Percentiles rank a stretch among this genome's conserved stretches.
These are phyloP conservation scores for Cossypha dichroa DNA, from an alignment of 2,797 vertebrate species.

Conservation along the genomic window DNA sequence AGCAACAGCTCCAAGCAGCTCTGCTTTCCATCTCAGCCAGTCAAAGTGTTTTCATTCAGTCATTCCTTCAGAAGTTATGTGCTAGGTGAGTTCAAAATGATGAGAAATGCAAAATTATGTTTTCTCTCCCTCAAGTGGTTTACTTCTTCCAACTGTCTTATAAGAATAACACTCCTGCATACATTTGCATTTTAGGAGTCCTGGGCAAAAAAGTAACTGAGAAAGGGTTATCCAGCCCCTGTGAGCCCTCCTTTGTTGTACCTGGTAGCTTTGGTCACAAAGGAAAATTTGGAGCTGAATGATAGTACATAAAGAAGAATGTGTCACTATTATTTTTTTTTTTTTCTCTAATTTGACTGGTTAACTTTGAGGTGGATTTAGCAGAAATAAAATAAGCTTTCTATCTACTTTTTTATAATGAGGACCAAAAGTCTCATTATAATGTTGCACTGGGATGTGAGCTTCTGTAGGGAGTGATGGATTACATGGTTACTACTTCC, in stretches of 20 bases:
- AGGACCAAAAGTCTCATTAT: slow-evolving; percentile 8
- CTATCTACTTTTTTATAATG: background rate
- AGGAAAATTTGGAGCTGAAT: background rate
- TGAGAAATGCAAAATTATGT: slow-evolving; percentile 17
- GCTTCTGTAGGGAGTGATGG: slow-evolving; percentile 2
- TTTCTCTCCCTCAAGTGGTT: background rate
- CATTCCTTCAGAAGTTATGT: background rate
- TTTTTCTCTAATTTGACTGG: background rate
- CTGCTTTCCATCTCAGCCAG: background rate
- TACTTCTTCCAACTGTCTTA: background rate
- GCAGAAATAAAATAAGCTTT: background rate
- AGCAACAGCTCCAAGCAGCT: background rate
- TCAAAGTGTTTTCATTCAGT: background rate
- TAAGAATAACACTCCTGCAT: background rate
- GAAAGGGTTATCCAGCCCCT: background rate
- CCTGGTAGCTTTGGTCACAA: background rate
- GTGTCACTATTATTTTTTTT: background rate
- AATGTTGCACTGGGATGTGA: background rate
- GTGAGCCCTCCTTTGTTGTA: background rate
- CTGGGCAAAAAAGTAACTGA: background rate
- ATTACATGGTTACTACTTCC: background rate
- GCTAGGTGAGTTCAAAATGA: background rate
- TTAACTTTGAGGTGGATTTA: background rate
- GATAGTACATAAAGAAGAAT: background rate
- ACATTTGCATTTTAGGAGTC: slow-evolving; percentile 4